These are phyloP conservation scores for Drosophila cardini DNA, from an alignment of 1,140 invertebrate genomes.

Conservation along the genomic window DNA sequence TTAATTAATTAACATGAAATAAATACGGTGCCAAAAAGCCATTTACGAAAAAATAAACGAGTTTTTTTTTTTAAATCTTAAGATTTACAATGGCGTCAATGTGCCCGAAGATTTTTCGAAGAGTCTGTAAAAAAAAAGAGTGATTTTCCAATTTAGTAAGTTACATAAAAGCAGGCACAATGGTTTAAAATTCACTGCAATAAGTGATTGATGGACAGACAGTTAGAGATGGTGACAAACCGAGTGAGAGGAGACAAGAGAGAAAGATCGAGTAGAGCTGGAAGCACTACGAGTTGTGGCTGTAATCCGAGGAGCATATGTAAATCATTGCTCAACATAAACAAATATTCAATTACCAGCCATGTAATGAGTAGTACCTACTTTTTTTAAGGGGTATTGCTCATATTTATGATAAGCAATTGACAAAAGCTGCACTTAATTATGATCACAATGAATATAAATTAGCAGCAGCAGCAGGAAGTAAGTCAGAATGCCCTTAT, in stretches of 20 bases:
- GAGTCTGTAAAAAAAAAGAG: constrained; percentile 9
- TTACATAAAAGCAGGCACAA: constrained; percentile 43
- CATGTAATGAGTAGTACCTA: constrained; percentile 8
- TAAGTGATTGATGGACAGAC: constrained; percentile 60
- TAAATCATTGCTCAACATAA: constrained; percentile 53
- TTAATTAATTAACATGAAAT: constrained; percentile 74
- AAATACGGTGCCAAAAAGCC: constrained; percentile 39
- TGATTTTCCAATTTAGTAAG: constrained; percentile 46
- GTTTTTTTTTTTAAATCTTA: constrained; percentile 50
- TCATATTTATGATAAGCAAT: constrained; percentile 37
- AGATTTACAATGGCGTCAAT: constrained; percentile 24
- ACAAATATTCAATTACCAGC: constrained; percentile 66
- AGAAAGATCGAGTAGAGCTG: constrained; percentile 5
- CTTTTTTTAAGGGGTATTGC: constrained; percentile 2
- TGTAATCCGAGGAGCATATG: constrained; percentile 48
- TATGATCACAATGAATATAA: constrained; percentile 61
- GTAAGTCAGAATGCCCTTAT: background rate
- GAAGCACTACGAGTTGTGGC: constrained; percentile 31
- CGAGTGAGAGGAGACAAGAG: background rate
- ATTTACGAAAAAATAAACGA: constrained; percentile 45
- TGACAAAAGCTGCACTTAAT: constrained; percentile 64
- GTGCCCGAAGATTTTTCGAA: constrained; percentile 57
- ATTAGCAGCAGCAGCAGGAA: background rate
- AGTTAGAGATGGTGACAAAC: background rate
- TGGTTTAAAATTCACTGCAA: constrained; percentile 2